Conservation (phyloP, 2,797 vertebrate genomes). For the Carapus acus region DNA sequence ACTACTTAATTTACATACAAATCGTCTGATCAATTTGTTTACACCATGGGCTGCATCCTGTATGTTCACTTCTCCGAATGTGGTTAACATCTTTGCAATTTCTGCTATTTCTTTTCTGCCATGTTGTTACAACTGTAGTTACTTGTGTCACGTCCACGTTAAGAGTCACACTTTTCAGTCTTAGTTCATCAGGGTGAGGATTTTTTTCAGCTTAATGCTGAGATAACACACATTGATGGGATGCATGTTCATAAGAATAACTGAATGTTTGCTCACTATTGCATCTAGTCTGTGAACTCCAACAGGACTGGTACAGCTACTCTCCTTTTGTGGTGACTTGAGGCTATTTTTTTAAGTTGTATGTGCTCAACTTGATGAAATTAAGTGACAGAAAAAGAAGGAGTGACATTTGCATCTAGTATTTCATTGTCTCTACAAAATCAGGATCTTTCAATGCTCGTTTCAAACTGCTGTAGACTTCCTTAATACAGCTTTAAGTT, state of each 20-base stretch:
- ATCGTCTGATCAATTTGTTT: conserved; percentile 41
- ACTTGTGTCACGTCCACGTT: conserved; percentile 26
- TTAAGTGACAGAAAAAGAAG: background rate
- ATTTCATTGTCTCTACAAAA: conserved; percentile 26
- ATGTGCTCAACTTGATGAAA: conserved; percentile 36
- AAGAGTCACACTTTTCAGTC: conserved; percentile 38
- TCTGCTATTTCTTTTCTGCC: conserved; percentile 44
- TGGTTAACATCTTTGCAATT: conserved; percentile 2
- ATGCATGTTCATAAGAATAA: conserved; percentile 74
- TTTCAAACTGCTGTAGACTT: conserved; percentile 32
- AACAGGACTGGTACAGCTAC: conserved; percentile 41
- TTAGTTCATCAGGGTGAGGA: conserved; percentile 18
- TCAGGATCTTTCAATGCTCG: conserved; percentile 21
- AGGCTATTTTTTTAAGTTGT: conserved; percentile 32
- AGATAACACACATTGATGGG: conserved; percentile 52
- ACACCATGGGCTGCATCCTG: conserved; percentile 49
- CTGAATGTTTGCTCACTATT: conserved; percentile 60
- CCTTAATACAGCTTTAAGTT: conserved; percentile 28
- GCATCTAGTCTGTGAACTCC: conserved; percentile 38
- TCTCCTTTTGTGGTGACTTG: conserved; percentile 36
- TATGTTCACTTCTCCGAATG: conserved; percentile 37
- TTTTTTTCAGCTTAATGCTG: conserved; percentile 50
- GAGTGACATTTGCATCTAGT: conserved; percentile 29
- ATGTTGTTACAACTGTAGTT: conserved; percentile 28
- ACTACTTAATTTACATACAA: conserved; percentile 31